These are phyloP conservation scores for Tupaia chinensis DNA, from an alignment of 2,113 vertebrate genomes.

Conservation along the genomic window DNA sequence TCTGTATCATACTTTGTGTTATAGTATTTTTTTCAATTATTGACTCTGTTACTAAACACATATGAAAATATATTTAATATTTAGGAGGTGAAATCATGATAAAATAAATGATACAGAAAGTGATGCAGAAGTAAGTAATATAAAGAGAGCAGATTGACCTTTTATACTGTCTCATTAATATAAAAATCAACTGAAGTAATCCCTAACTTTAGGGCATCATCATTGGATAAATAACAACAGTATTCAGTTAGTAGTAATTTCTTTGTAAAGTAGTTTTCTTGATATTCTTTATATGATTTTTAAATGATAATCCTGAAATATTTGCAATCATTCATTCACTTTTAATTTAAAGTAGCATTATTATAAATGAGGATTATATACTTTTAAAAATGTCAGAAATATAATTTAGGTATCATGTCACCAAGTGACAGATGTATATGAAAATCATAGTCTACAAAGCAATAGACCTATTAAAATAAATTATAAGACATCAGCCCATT, in stretches of 20 bases:
- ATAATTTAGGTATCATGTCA: conserved; percentile 64
- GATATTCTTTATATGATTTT: conserved; percentile 23
- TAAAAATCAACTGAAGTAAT: conserved; percentile 30
- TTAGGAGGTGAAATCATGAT: neutral
- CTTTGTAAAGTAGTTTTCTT: conserved; percentile 43
- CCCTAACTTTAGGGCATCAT: neutral
- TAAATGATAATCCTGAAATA: conserved; percentile 53
- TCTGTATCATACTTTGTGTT: neutral
- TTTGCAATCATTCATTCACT: conserved; percentile 42
- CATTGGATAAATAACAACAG: neutral
- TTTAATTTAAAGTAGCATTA: conserved; percentile 59
- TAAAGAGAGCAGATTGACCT: neutral
- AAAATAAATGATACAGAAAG: neutral
- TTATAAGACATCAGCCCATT: conserved; percentile 49
- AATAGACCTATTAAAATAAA: conserved; percentile 62
- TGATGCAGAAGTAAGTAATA: neutral
- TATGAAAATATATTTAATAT: conserved; percentile 31
- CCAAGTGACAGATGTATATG: conserved; percentile 52
- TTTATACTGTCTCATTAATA: neutral
- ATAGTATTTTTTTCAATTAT: neutral
- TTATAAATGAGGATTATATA: conserved; percentile 55
- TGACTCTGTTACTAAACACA: neutral
- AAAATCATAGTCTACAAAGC: conserved; percentile 30
- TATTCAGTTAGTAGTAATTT: conserved; percentile 1
- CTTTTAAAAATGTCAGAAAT: conserved; percentile 62